Percentiles rank a stretch among this genome's conserved stretches.
phyloP scores from a whole-genome alignment of 2,888 invertebrate species.

The Seira sanloemensis region DNA sequence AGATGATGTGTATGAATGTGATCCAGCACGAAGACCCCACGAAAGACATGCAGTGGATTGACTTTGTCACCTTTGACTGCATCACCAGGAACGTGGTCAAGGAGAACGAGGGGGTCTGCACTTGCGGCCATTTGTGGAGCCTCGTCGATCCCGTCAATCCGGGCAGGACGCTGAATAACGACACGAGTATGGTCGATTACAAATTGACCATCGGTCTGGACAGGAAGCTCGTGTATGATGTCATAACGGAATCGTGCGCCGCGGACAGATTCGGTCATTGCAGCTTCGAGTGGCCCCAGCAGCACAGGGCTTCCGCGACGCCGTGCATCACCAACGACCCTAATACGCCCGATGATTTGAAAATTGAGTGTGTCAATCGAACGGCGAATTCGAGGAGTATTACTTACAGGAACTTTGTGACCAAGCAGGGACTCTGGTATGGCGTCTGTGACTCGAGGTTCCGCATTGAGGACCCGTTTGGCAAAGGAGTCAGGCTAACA shows the following conservation, averaged over 20 bases:
- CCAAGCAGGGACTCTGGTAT: slow-evolving; percentile 2
- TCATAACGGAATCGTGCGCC: neutral
- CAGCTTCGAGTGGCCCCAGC: slow-evolving; percentile 11
- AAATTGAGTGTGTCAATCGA: slow-evolving; percentile 23
- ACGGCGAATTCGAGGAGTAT: neutral
- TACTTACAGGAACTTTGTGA: neutral
- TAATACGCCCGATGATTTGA: neutral
- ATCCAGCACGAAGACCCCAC: neutral
- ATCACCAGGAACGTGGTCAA: neutral
- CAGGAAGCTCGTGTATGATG: neutral
- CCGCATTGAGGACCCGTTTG: slow-evolving; percentile 25
- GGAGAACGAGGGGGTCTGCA: slow-evolving; percentile 20
- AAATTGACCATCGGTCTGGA: neutral
- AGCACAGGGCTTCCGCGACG: too few relatives aligned
- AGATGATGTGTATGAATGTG: neutral
- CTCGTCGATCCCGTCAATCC: neutral
- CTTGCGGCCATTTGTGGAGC: slow-evolving; percentile 23
- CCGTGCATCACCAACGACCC: too few relatives aligned
- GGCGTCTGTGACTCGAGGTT: slow-evolving; percentile 28
- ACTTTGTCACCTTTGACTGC: neutral
- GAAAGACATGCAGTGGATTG: neutral
- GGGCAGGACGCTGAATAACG: neutral
- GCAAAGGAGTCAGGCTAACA: too few relatives aligned
- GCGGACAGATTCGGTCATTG: slow-evolving; percentile 25
- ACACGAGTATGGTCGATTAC: neutral